Evolutionary conservation across 2,113 vertebrate genomes (phyloP).

Genomic region (Agelaius tricolor): DNA sequence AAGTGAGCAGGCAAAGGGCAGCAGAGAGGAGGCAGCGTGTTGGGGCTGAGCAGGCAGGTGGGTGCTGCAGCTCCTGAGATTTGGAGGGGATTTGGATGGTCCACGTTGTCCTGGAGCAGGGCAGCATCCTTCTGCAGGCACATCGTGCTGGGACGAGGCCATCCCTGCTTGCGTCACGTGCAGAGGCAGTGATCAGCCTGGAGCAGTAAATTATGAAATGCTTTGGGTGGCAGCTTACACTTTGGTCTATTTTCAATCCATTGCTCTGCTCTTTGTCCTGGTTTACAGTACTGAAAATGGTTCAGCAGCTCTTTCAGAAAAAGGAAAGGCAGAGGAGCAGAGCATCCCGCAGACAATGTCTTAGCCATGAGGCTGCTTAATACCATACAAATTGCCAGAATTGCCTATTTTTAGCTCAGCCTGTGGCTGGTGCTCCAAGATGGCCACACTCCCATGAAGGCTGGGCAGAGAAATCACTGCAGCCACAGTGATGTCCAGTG

Average conservation of each 20-base stretch:
- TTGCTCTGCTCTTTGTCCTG: constrained; percentile 27
- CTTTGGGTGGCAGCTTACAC: neutral
- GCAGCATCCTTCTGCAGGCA: neutral
- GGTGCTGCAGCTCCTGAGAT: neutral
- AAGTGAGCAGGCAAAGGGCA: neutral
- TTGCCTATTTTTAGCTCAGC: neutral
- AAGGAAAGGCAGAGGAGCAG: neutral
- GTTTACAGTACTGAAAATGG: neutral
- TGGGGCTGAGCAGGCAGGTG: neutral
- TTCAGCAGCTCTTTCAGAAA: neutral
- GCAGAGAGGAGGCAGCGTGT: neutral
- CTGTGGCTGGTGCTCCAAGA: neutral
- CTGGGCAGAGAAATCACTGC: neutral
- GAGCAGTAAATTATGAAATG: neutral
- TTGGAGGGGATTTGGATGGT: neutral
- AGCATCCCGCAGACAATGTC: accelerated
- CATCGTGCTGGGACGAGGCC: accelerated
- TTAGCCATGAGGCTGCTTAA: neutral
- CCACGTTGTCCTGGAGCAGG: neutral
- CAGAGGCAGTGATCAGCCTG: neutral
- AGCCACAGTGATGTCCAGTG: neutral
- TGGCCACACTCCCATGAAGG: accelerated
- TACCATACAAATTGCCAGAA: neutral
- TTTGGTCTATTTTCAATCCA: constrained; percentile 41
- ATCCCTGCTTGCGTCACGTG: accelerated